Conservation (phyloP, 2,797 vertebrate genomes). For the Tinamus major region DNA sequence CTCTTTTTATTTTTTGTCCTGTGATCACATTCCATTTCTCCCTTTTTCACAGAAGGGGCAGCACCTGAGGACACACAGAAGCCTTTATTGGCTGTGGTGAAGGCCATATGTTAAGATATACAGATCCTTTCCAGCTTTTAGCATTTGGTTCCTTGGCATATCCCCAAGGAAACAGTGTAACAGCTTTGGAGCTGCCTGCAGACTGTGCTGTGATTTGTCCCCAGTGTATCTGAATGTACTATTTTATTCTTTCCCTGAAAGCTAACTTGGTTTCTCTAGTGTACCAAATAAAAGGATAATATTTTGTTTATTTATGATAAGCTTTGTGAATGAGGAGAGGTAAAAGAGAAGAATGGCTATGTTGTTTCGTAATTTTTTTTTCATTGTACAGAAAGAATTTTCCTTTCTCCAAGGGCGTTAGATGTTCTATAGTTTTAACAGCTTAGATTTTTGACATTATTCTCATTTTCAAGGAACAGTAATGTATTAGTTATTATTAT, state of each 20-base stretch:
- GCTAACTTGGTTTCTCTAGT: not conserved
- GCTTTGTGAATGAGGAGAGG: not conserved
- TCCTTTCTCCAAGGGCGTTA: not conserved
- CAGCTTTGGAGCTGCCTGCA: not conserved
- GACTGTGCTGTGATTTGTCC: not conserved
- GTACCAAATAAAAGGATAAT: not conserved
- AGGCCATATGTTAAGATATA: conserved; percentile 37
- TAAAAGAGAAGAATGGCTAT: not conserved
- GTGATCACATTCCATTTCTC: not conserved
- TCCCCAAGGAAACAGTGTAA: not conserved
- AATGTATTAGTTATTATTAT: not conserved
- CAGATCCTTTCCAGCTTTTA: conserved; percentile 31
- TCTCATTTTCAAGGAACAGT: not conserved
- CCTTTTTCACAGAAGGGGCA: not conserved
- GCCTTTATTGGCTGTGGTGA: not conserved
- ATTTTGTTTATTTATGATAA: not conserved
- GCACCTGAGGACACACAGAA: conserved; percentile 23
- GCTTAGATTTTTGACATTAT: not conserved
- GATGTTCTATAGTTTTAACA: not conserved
- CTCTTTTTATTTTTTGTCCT: not conserved
- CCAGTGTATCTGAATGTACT: not conserved
- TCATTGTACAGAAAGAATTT: not conserved
- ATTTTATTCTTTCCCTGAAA: not conserved
- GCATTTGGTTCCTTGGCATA: conserved; percentile 20
- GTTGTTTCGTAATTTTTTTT: not conserved